phyloP scores from a whole-genome alignment of 2,888 invertebrate species.

The Drosophila stalkeri region DNA sequence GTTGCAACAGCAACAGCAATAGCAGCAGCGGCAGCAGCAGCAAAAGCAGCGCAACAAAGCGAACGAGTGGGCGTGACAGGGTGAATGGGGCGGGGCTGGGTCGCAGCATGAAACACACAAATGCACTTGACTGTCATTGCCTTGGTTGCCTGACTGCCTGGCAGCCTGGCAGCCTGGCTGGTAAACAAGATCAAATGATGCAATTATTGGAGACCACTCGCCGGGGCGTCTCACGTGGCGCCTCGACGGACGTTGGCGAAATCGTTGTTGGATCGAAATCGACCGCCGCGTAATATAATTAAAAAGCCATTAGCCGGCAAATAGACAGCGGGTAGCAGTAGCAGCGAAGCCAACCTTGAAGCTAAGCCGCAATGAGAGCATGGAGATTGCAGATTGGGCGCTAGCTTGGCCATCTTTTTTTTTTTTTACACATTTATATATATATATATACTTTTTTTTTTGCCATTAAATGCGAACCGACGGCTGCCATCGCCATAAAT shows the following conservation, averaged over 20 bases:
- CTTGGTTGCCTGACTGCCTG: conserved; percentile 15
- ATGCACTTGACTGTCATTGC: conserved; percentile 61
- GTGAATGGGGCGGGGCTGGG: neutral
- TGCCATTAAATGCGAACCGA: conserved; percentile 66
- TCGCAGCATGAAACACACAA: conserved; percentile 34
- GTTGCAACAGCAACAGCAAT: conserved; percentile 23
- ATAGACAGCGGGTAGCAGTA: conserved; percentile 37
- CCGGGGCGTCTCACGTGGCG: conserved; percentile 13
- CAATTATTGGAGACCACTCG: conserved; percentile 60
- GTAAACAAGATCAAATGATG: conserved; percentile 74
- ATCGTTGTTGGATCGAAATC: conserved; percentile 55
- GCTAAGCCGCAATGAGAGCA: conserved; percentile 19
- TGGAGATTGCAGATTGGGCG: neutral
- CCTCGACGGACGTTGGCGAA: conserved; percentile 29
- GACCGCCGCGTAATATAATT: conserved; percentile 75
- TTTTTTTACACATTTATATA: neutral
- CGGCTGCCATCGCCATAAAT: conserved; percentile 76
- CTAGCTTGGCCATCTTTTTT: conserved; percentile 21
- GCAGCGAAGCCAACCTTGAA: conserved; percentile 63
- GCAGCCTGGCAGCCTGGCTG: conserved; percentile 4
- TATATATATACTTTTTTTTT: neutral
- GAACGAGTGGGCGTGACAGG: neutral
- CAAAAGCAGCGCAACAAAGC: conserved; percentile 9
- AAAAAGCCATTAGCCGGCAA: conserved; percentile 75
- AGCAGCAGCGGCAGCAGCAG: conserved; percentile 1